Conservation (phyloP, 2,888 invertebrate genomes). For the Xylocampa areola region DNA sequence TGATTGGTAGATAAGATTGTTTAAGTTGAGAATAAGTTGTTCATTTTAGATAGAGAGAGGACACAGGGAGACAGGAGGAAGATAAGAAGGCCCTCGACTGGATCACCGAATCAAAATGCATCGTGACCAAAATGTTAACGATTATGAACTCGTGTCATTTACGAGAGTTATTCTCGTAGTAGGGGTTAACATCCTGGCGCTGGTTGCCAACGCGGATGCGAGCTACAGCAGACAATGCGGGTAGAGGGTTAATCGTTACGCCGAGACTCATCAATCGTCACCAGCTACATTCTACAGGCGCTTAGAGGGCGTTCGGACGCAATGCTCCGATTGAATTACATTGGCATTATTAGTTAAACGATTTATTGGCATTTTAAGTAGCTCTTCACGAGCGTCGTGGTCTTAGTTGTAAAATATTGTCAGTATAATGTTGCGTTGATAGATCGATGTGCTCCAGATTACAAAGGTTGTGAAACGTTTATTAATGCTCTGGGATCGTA, state of each 20-base stretch:
- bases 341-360: constrained; percentile 46
- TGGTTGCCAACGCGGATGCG: constrained; percentile 78
- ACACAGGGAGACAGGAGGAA: background rate
- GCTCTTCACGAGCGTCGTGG: constrained; percentile 12
- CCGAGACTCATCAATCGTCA: constrained; percentile 50
- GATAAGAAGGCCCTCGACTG: background rate
- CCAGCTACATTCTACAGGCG: constrained; percentile 46
- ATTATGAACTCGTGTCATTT: constrained; percentile 56
- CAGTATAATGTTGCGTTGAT: constrained; percentile 14
- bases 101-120: constrained; percentile 19
- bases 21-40: background rate
- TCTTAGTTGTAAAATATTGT: constrained; percentile 13
- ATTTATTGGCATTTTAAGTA: constrained; percentile 45
- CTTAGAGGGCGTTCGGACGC: constrained; percentile 30
- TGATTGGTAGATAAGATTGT: no score
- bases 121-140: constrained; percentile 20
- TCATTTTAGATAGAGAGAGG: no score
- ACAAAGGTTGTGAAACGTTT: background rate
- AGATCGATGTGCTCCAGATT: constrained; percentile 28
- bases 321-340: constrained; percentile 26
- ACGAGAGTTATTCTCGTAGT: constrained; percentile 60
- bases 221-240: constrained; percentile 56
- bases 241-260: constrained; percentile 54
- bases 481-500: background rate
- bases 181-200: constrained; percentile 60